Percentiles rank a stretch among this genome's conserved stretches.
Conservation (phyloP, 2,113 vertebrate genomes). For the Neomonachus schauinslandi region DNA sequence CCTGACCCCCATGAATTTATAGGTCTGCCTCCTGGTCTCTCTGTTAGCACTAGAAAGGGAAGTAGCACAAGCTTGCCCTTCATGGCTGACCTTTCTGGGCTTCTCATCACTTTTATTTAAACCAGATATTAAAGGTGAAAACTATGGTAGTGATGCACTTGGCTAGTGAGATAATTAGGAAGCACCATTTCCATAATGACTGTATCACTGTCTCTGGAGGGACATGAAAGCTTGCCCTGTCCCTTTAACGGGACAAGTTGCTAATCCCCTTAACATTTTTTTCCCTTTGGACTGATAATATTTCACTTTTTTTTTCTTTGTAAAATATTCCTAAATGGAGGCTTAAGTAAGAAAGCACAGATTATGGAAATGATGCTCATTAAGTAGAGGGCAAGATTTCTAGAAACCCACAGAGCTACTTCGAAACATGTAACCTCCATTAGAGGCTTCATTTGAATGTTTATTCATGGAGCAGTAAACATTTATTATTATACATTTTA, state of each 20-base stretch:
- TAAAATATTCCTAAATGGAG: constrained; percentile 92
- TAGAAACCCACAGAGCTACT: constrained; percentile 87
- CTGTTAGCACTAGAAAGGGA: constrained; percentile 66
- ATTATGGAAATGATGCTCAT: constrained; percentile 95
- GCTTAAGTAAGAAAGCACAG: constrained; percentile 92
- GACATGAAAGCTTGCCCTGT: constrained; percentile 82
- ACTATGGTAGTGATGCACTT: constrained; percentile 22
- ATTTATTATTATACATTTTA: constrained; percentile 88
- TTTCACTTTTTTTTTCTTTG: constrained; percentile 86
- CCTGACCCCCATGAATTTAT: not conserved
- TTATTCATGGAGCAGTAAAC: constrained; percentile 90
- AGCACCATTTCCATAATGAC: constrained; percentile 79
- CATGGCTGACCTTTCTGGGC: constrained; percentile 67
- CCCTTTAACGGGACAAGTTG: constrained; percentile 85
- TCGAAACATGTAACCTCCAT: constrained; percentile 89
- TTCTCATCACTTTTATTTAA: constrained; percentile 78
- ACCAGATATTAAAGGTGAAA: constrained; percentile 66
- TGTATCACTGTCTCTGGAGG: constrained; percentile 78
- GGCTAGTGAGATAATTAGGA: constrained; percentile 80
- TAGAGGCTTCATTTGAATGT: constrained; percentile 90
- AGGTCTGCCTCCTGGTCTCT: constrained; percentile 1
- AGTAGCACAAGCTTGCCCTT: constrained; percentile 71
- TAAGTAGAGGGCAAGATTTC: constrained; percentile 88
- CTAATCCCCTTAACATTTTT: constrained; percentile 86
- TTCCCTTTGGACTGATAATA: constrained; percentile 84